Conservation (phyloP, 2,113 vertebrate species). For the Lagopus muta region DNA sequence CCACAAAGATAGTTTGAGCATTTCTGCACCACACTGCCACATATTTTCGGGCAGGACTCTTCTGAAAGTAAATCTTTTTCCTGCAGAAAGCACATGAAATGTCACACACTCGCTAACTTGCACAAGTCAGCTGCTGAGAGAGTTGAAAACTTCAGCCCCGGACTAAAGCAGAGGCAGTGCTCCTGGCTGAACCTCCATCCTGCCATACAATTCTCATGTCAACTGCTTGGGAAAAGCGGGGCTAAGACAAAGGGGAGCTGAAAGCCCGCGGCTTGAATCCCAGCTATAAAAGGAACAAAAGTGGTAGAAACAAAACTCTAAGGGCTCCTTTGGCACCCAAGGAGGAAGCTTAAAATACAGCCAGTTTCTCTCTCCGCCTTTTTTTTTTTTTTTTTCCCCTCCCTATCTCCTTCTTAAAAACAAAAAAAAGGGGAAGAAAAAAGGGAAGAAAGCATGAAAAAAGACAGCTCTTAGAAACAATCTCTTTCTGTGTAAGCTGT, state of each 20-base stretch:
- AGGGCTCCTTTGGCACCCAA: slow-evolving; percentile 62
- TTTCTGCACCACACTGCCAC: not conserved
- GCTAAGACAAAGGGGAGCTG: slow-evolving; percentile 51
- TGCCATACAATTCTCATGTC: slow-evolving; percentile 24
- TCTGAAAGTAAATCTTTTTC: not conserved
- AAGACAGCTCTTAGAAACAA: not conserved
- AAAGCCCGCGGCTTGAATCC: slow-evolving; percentile 58
- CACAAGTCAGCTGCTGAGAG: not conserved
- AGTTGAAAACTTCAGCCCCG: not conserved
- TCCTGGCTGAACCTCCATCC: slow-evolving; percentile 37
- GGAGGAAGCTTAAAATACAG: slow-evolving; percentile 66
- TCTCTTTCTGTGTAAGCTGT: slow-evolving; percentile 38
- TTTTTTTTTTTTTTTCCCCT: not conserved
- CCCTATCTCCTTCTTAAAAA: not conserved
- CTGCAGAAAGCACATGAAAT: not conserved
- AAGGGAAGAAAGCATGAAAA: not conserved
- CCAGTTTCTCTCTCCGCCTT: not conserved
- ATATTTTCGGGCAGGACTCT: not conserved
- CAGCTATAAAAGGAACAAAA: slow-evolving; percentile 72
- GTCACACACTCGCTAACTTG: not conserved
- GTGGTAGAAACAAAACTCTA: slow-evolving; percentile 52
- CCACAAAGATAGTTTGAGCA: not conserved
- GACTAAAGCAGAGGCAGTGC: not conserved
- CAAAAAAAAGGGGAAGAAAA: not conserved
- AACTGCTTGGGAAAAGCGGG: slow-evolving; percentile 60